A percentile compares a stretch with the other conserved stretches of the same genome.
Evolutionary conservation across 2,888 invertebrate species (phyloP).

Genomic region (Zaprionus lineosus): DNA sequence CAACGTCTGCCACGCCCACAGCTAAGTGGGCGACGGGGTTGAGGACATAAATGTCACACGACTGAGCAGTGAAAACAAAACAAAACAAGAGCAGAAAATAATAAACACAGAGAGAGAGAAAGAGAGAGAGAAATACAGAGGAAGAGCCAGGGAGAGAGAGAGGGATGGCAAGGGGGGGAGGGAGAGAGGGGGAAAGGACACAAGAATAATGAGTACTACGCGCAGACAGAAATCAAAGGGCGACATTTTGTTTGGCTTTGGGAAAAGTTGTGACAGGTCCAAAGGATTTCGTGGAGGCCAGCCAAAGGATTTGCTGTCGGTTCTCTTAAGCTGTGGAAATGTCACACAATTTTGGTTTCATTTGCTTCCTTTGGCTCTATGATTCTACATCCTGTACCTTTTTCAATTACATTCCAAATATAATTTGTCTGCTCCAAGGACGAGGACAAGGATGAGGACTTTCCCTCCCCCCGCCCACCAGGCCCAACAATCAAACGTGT

Average conservation of each 20-base stretch:
- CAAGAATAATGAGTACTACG: constrained; percentile 5
- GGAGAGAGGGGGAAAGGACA: background rate
- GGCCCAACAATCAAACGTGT: constrained; percentile 41
- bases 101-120: constrained; percentile 2
- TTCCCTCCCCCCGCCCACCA: background rate
- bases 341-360: background rate
- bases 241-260: constrained; percentile 43
- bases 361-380: background rate
- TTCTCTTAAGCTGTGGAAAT: too few species aligned
- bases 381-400: background rate
- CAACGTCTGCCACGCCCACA: constrained; percentile 51
- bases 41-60: constrained; percentile 40
- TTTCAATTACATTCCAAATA: constrained; percentile 51
- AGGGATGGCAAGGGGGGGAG: too few species aligned
- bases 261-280: constrained; percentile 58
- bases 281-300: constrained; percentile 25
- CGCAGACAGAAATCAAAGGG: constrained; percentile 43
- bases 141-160: constrained; percentile 6
- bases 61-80: constrained; percentile 3
- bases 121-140: background rate
- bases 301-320: constrained; percentile 13
- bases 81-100: background rate
- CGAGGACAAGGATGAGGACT: constrained; percentile 38
- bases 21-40: constrained; percentile 1
- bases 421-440: too few species aligned